A percentile compares a stretch with the other conserved stretches of the same genome.
Evolutionary conservation across 2,797 vertebrate species (phyloP).

Genomic region (Streptopelia turtur): DNA sequence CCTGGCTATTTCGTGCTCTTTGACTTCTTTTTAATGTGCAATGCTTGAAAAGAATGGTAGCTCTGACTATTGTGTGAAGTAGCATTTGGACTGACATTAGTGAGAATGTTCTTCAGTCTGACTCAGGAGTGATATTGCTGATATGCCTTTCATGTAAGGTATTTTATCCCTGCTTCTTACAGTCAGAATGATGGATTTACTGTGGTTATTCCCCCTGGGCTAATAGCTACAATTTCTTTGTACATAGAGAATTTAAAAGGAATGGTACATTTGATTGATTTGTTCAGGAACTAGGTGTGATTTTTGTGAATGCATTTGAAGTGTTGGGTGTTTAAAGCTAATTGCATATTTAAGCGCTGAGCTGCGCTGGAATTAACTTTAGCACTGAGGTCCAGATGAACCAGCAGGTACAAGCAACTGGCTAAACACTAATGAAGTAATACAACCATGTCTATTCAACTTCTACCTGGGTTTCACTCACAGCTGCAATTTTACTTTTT

Average conservation of each 20-base stretch:
- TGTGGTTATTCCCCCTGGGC: slow-evolving; percentile 47
- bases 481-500: not conserved
- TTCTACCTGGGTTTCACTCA: not conserved
- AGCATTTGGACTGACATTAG: not conserved
- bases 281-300: slow-evolving; percentile 21
- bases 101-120: not conserved
- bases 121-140: not conserved
- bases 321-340: slow-evolving; percentile 8
- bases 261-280: slow-evolving; percentile 43
- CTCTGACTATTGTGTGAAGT: not conserved
- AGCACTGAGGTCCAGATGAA: not conserved
- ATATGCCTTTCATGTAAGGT: not conserved
- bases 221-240: slow-evolving; percentile 40
- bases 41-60: not conserved
- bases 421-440: not conserved
- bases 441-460: not conserved
- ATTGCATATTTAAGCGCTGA: not conserved
- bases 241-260: slow-evolving; percentile 22
- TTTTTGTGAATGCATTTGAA: slow-evolving; percentile 1
- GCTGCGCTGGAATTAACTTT: not conserved
- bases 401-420: not conserved
- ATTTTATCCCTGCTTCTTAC: not conserved
- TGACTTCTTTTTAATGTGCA: not conserved
- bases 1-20: not conserved
- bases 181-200: slow-evolving; percentile 27